Conservation (phyloP, 2,888 invertebrate species). For the Drosophila leonis region DNA sequence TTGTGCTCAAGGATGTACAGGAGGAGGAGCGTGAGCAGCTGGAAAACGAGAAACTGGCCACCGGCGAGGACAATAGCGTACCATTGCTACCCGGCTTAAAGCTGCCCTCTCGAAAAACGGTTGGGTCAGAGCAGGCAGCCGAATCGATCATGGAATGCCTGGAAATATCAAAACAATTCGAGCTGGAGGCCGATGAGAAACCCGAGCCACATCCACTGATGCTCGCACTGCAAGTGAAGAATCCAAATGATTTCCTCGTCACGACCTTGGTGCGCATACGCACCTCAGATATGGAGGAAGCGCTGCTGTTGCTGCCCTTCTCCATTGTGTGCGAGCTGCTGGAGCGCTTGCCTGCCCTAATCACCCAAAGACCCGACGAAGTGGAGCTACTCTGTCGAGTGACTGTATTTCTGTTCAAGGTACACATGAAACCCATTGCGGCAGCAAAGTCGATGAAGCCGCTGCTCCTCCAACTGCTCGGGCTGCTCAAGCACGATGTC, state of each 20-base stretch:
- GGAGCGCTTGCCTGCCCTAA: conserved; percentile 89
- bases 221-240: conserved; percentile 91
- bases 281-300: conserved; percentile 96
- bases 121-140: conserved; percentile 87
- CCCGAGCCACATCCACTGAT: conserved; percentile 91
- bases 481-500: conserved; percentile 73
- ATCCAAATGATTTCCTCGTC: conserved; percentile 92
- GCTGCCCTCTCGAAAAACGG: conserved; percentile 92
- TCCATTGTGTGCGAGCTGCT: conserved; percentile 92
- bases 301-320: conserved; percentile 94
- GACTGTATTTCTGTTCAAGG: conserved; percentile 90
- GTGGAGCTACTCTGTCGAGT: conserved; percentile 92
- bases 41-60: conserved; percentile 89
- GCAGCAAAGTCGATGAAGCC: conserved; percentile 89
- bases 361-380: conserved; percentile 89
- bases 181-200: conserved; percentile 83
- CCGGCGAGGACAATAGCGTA: conserved; percentile 90
- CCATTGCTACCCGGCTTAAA: conserved; percentile 91
- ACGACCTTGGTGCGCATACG: conserved; percentile 92
- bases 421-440: conserved; percentile 92
- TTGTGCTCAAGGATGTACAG: conserved; percentile 96
- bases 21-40: conserved; percentile 94
- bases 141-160: conserved; percentile 97
- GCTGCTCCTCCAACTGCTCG: conserved; percentile 75
- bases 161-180: conserved; percentile 89